These are phyloP conservation scores for Synanthedon myopaeformis DNA, from an alignment of 2,888 invertebrate genomes.

Conservation along the genomic window DNA sequence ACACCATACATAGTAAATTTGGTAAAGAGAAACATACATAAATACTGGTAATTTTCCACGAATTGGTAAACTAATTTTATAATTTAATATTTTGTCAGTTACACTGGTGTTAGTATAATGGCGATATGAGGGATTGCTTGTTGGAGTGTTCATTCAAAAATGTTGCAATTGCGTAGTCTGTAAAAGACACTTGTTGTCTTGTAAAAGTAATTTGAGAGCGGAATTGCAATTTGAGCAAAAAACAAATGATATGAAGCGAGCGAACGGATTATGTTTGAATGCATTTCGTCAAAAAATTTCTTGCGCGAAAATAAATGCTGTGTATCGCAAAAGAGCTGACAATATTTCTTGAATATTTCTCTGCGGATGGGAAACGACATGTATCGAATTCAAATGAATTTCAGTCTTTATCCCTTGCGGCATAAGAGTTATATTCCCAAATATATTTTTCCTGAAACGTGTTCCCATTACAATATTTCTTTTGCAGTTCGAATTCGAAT, in stretches of 20 bases:
- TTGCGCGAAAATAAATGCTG: slow-evolving; percentile 1
- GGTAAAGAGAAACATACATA: too few species aligned
- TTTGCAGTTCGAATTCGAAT: slow-evolving; percentile 32
- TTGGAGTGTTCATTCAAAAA: too few species aligned
- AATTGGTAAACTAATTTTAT: too few species aligned
- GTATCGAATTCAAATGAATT: background rate
- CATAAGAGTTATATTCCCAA: background rate
- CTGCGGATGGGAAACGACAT: background rate
- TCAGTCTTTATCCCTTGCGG: slow-evolving; percentile 1
- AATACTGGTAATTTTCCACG: too few species aligned
- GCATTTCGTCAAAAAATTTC: background rate
- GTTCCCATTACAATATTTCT: slow-evolving; percentile 34
- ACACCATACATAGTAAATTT: too few species aligned
- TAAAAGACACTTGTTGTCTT: too few species aligned
- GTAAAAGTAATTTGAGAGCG: too few species aligned
- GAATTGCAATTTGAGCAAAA: too few species aligned
- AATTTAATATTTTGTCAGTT: too few species aligned
- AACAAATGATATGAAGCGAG: background rate
- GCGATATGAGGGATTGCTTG: too few species aligned
- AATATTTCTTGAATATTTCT: slow-evolving; percentile 1
- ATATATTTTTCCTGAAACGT: slow-evolving; percentile 15
- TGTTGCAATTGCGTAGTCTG: too few species aligned
- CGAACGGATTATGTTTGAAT: background rate
- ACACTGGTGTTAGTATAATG: too few species aligned
- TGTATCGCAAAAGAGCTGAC: slow-evolving; percentile 8